Conservation (phyloP, 1,140 invertebrate species). For the Dendroctonus ponderosae region DNA sequence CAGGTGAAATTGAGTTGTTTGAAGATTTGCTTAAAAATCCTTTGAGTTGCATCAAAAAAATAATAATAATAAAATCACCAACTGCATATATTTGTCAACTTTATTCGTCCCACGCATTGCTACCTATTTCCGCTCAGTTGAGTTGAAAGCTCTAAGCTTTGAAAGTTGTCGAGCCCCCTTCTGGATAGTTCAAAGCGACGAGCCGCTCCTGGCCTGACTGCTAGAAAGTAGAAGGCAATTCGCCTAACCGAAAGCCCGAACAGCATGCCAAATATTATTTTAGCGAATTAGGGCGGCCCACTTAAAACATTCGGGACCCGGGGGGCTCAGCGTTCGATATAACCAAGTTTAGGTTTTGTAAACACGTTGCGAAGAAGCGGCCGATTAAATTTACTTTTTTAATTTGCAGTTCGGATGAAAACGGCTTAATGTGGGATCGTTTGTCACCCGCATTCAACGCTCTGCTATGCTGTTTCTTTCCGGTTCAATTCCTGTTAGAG, state of each 20-base stretch:
- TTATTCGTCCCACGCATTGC: no score
- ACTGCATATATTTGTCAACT: no score
- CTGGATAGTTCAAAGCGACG: conserved; percentile 12
- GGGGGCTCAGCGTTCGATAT: conserved; percentile 3
- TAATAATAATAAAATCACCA: no score
- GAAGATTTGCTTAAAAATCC: no score
- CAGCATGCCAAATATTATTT: conserved; percentile 37
- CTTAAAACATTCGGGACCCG: conserved; percentile 25
- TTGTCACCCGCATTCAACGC: no score
- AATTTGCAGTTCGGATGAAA: conserved; percentile 4
- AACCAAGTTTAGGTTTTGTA: conserved; percentile 29
- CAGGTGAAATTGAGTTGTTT: no score
- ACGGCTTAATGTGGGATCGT: no score
- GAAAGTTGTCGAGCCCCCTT: not conserved
- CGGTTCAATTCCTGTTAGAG: no score
- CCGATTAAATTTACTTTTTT: conserved; percentile 21
- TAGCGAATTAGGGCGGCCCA: conserved; percentile 33
- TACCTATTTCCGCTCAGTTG: no score
- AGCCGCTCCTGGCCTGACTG: conserved; percentile 19
- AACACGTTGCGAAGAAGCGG: conserved; percentile 14
- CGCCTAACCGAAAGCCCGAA: conserved; percentile 20
- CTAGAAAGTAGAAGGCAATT: conserved; percentile 11
- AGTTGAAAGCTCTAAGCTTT: no score
- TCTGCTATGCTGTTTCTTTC: no score
- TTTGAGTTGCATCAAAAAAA: no score